Conservation (phyloP, 1,140 invertebrate genomes). For the Eulimnadia texana region DNA sequence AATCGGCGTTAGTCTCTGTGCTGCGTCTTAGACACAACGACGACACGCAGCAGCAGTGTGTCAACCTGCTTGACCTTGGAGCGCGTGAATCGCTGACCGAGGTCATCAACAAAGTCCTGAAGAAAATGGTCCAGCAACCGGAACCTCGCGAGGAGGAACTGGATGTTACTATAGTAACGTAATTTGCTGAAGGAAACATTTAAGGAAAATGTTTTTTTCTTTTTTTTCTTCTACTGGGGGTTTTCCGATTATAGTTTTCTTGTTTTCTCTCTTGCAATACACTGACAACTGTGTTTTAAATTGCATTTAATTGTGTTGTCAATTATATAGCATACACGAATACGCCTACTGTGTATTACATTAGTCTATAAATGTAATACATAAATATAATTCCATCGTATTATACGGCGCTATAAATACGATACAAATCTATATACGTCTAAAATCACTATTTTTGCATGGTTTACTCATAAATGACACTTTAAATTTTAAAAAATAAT, state of each 20-base stretch:
- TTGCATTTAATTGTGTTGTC: no score
- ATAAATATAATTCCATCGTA: no score
- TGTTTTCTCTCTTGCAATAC: no score
- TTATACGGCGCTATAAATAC: no score
- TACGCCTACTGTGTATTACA: no score
- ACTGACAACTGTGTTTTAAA: no score
- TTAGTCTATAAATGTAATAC: no score
- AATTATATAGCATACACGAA: no score
- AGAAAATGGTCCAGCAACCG: slow-evolving; percentile 52
- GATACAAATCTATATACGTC: no score
- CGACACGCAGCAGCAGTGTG: slow-evolving; percentile 54
- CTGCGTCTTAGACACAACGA: slow-evolving; percentile 63
- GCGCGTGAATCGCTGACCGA: slow-evolving; percentile 75
- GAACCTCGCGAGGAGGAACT: slow-evolving; percentile 76
- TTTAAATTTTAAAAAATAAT: no score
- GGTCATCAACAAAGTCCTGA: slow-evolving; percentile 67
- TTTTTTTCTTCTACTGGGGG: neutral
- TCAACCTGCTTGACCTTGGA: slow-evolving; percentile 62
- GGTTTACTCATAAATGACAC: no score
- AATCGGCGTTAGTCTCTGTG: slow-evolving; percentile 73
- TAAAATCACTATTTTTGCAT: no score
- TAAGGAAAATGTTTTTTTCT: neutral
- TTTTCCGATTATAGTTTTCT: neutral
- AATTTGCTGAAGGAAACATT: neutral
- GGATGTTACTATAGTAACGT: slow-evolving; percentile 67